Evolutionary conservation across 2,113 vertebrate genomes (phyloP), one percentile per base, ranked within the genome.

Genomic region (Vireo altiloquus): DNA sequence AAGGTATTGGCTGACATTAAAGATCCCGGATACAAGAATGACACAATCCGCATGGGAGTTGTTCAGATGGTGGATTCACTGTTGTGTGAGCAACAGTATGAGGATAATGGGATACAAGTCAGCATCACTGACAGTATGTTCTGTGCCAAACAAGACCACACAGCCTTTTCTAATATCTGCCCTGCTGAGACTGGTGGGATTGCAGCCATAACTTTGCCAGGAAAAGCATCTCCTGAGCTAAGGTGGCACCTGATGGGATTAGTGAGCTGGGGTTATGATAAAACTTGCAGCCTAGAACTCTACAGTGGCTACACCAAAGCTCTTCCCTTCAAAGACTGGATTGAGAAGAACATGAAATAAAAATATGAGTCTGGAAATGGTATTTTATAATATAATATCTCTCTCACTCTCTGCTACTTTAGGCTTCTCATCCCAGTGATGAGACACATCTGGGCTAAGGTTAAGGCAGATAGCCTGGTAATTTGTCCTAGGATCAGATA

Each of bases 121-220:
- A 99, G 99, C 37, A 96, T 99, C 87, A 99, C 99, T 2, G 99
- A 99, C 93, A 99, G 98, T 94, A 99, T 99, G 99, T 98, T 99
- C 80, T 99, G 99, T 74, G 99, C 98, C 69, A 98, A 96, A 91
- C 98, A 98, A 82, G 98, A 98, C 60, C 98, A 98, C 1, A 74
- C 97, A 1, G 92, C 96, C 50, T 97, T 98, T 79, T 98, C 99
- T 2, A 98, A 98, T 82, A 99, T 99, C 92, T 99, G 99, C 94
- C 99, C 99, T 33, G 98, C 99, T n/a, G 99, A 99, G 97, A 99
- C 99, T 1, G 99, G 99, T 47, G 99, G 99, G 28, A 98, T 99
- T 40, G 98, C 99, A 1, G 97, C 99, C 21, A 89, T 98, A 85
- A 98, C 98, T 87, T 96, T 98, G 74, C 97, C 97, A 8, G 98